Evolutionary conservation across 2,888 invertebrate genomes (phyloP), one percentile per base, ranked within the genome.

Genomic region (Meandrusa payeni): DNA sequence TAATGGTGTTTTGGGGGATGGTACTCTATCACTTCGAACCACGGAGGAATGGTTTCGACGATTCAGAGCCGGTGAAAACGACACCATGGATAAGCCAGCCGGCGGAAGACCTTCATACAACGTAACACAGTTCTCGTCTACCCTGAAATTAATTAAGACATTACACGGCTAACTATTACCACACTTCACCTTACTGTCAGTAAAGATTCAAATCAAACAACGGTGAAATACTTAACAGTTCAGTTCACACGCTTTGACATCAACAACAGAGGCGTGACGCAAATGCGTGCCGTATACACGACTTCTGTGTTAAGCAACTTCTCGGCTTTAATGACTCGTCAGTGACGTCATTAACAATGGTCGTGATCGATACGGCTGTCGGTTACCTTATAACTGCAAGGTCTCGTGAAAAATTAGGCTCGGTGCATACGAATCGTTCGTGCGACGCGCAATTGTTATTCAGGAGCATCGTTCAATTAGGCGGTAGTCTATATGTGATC

Each of bases 261-360:
- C 47, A 50, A 52, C 48, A 55, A 52, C 48, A 54, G 46, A 54
- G 45, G 46, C 50, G 46, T 64, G 65, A 64, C 64, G 65, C 53
- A 66, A 70, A 48, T 60, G 60, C 56, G 59, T 65, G 61, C 55
- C 46, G 41, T 52, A 56, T 61, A 63, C 56, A 52, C 58, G 55
- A 60, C 57, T 47, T 38, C 43, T 54, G 52, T 57, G 60, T 69
- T 70, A 62, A 59, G 64, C 49, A 65, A 70, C 56, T 50, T 55
- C 45, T 39, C 38, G 46, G 38, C 46, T 44, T 47, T 41, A 48
- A 46, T 51, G 41, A 46, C 20, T 29, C 37, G 33, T 50, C 34
- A 37, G 24, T 42, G 29, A 37, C 36, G 41, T 47, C 42, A 39
- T 15, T 10, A 28, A 41, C 45, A 50, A 48, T 44, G 38, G 19